Evolutionary conservation across 2,888 invertebrate species (phyloP), one percentile per base, ranked within the genome.

Genomic region (Hoplodrina blanda): DNA sequence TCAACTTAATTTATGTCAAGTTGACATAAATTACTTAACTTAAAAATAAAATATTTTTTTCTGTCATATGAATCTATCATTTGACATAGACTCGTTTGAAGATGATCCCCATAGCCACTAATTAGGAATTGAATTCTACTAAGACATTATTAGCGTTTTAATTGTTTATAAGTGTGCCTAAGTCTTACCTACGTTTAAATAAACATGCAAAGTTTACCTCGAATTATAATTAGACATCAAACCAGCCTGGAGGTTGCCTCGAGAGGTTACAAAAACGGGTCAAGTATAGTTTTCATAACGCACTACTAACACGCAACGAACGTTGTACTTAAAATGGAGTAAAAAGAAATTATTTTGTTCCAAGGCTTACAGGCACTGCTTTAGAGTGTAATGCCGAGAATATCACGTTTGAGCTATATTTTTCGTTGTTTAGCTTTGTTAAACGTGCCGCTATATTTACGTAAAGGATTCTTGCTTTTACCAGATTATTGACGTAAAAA

Each of bases 201-300:
- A 86, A 86, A 88, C 77, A 83, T 83, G 69, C 83, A 85, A 86
- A 86, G 71, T 86, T 87, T 79, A 74, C 82, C 81, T 82, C 77
- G 62, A 84, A 88, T 88, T 87, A 86, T 88, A 90, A 88, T 89
- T 87, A 86, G 83, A 85, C 84, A 80, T 88, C 81, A 85, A 82
- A 88, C 85, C 81, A 81, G 82, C 70, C 72, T 83, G 67, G 78
- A 81, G 76, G 80, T 83, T 62, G 85, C 87, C 88, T 86, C 84
- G 68, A 83, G 85, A 84, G 88, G 85, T 83, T 87, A 86, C 85
- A 85, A 78, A 91, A 91, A 84, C 90, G 85, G 93, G 93, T 93
- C 93, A 91, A 93, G 92, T 88, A 85, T 86, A 85, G 87, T 88
- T 89, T 90, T 90, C 86, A 89, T 89, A 89, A 91, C 89, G 88